phyloP scores from a whole-genome alignment of 2,888 invertebrate species.

The Plagodis pulveraria region DNA sequence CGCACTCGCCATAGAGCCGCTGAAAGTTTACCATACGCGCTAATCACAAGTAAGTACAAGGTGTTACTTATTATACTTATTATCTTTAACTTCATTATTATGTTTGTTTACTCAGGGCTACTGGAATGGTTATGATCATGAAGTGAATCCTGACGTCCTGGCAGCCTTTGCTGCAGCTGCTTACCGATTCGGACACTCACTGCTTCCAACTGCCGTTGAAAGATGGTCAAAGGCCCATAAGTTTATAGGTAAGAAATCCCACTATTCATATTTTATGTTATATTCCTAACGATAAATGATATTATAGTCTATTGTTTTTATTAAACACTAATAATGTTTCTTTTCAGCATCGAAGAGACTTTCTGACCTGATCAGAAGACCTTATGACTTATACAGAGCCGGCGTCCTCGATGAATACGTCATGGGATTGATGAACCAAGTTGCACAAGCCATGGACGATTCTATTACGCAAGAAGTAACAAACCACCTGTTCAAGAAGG shows the following conservation, averaged over 20 bases:
- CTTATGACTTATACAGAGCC: constrained; percentile 95
- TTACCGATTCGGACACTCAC: constrained; percentile 95
- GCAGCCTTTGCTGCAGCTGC: constrained; percentile 96
- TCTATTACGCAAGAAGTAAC: constrained; percentile 96
- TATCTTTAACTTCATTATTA: not conserved
- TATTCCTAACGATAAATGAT: not conserved
- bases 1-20: too few species aligned
- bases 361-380: constrained; percentile 94
- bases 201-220: constrained; percentile 95
- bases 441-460: constrained; percentile 97
- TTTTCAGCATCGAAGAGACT: constrained; percentile 93
- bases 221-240: constrained; percentile 98
- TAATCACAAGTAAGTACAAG: too few species aligned
- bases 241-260: constrained; percentile 89
- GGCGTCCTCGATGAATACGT: constrained; percentile 96
- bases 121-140: constrained; percentile 93
- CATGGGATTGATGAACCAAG: constrained; percentile 97
- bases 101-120: constrained; percentile 83
- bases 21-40: too few species aligned
- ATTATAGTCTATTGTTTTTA: not conserved
- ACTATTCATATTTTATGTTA: not conserved
- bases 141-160: constrained; percentile 94
- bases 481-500: constrained; percentile 95
- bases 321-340: not conserved
- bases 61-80: too few species aligned